These are phyloP conservation scores for Pipa parva DNA, from an alignment of 2,113 vertebrate species.

Conservation along the genomic window DNA sequence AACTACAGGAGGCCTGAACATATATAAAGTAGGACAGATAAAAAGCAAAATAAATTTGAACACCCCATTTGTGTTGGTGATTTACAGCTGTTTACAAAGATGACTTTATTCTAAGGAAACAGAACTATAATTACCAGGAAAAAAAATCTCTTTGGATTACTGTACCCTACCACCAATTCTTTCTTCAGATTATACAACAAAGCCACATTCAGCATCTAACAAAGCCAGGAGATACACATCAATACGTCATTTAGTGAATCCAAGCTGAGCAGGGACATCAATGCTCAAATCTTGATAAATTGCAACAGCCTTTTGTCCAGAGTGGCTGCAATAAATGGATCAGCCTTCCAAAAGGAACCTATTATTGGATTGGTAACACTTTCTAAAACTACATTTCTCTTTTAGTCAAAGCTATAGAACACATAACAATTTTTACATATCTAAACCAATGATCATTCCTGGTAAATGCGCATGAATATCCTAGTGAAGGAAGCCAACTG, in stretches of 20 bases:
- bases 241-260: neutral
- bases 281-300: neutral
- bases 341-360: neutral
- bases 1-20: too few species aligned
- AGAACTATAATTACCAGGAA: too few species aligned
- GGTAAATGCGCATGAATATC: too few species aligned
- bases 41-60: too few species aligned
- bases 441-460: neutral
- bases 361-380: neutral
- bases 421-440: neutral
- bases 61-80: too few species aligned
- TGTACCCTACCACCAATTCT: too few species aligned
- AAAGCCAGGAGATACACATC: neutral
- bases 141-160: too few species aligned
- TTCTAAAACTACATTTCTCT: neutral
- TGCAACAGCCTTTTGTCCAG: neutral
- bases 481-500: too few species aligned
- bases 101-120: too few species aligned
- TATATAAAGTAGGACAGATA: too few species aligned
- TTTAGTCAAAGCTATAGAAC: too few species aligned
- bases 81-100: too few species aligned
- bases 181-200: neutral
- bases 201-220: neutral
- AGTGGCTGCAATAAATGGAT: neutral
- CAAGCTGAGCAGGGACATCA: neutral